Conservation (phyloP, 1,140 invertebrate genomes). For the Hylyphantes graminicola region DNA sequence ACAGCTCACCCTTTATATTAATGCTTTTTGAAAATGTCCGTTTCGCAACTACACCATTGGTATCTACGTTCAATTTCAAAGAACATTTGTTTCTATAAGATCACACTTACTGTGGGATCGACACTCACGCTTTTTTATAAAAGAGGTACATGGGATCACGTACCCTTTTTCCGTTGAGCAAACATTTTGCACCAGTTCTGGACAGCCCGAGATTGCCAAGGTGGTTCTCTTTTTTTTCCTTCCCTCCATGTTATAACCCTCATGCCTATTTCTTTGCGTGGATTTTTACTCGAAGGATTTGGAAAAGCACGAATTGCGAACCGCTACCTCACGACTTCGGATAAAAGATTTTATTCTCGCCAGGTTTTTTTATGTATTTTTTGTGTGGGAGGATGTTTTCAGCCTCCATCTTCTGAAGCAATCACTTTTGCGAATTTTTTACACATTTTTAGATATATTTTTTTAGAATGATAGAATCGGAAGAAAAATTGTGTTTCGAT, state of each 20-base stretch:
- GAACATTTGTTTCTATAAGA: no score
- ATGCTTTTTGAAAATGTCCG: no score
- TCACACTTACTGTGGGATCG: no score
- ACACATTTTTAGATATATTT: background rate
- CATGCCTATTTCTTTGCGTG: background rate
- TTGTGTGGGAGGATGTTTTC: background rate
- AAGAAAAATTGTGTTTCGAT: slow-evolving; percentile 2
- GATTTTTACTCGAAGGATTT: slow-evolving; percentile 23
- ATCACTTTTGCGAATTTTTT: background rate
- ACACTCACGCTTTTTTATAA: no score
- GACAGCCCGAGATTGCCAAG: slow-evolving; percentile 1
- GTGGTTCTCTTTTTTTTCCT: background rate
- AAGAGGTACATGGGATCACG: slow-evolving; percentile 25
- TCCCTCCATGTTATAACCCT: background rate
- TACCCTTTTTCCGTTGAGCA: slow-evolving; percentile 10
- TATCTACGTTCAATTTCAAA: no score
- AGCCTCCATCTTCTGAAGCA: background rate
- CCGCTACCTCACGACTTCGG: background rate
- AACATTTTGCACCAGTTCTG: slow-evolving; percentile 35
- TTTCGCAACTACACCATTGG: no score
- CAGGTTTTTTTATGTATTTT: background rate
- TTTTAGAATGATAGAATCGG: background rate
- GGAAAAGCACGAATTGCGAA: slow-evolving; percentile 9
- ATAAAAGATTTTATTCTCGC: slow-evolving; percentile 29
- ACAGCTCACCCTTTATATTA: no score